Conservation (phyloP, 2,888 invertebrate genomes). For the Apodemia mormo region DNA sequence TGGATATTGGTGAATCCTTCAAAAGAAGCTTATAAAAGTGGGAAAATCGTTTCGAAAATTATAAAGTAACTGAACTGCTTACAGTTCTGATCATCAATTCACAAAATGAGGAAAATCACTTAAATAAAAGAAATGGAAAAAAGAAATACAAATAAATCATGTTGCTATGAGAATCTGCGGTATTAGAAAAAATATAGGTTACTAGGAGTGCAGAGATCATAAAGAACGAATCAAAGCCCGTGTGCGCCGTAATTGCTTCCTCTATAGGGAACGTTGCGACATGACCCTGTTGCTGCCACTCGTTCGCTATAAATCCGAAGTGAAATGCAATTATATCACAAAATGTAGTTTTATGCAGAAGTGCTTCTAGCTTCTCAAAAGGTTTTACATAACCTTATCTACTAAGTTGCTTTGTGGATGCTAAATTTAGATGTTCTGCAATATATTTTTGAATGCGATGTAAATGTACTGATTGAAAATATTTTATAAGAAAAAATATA, state of each 20-base stretch:
- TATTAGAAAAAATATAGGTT: constrained; percentile 28
- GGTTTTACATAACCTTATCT: not conserved
- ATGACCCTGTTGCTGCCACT: constrained; percentile 44
- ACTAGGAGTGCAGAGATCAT: constrained; percentile 41
- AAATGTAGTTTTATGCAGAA: constrained; percentile 7
- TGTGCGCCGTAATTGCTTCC: constrained; percentile 50
- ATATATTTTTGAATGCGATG: not conserved
- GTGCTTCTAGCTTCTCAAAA: constrained; percentile 4
- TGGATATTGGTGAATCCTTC: too few species aligned
- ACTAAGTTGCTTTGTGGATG: not conserved
- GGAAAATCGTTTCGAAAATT: too few species aligned
- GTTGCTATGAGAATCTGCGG: not conserved
- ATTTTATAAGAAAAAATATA: not conserved
- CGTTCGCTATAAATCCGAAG: constrained; percentile 36
- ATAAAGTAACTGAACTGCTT: too few species aligned
- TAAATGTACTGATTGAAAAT: not conserved
- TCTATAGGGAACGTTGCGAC: constrained; percentile 60
- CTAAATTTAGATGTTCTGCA: not conserved
- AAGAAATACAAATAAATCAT: too few species aligned
- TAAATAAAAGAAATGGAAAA: too few species aligned
- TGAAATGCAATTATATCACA: constrained; percentile 38
- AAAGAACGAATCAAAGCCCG: constrained; percentile 42
- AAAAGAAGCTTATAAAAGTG: too few species aligned
- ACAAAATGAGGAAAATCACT: too few species aligned
- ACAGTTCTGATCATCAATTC: too few species aligned